Conservation (phyloP, 2,888 invertebrate species). For the Andricus curvator region DNA sequence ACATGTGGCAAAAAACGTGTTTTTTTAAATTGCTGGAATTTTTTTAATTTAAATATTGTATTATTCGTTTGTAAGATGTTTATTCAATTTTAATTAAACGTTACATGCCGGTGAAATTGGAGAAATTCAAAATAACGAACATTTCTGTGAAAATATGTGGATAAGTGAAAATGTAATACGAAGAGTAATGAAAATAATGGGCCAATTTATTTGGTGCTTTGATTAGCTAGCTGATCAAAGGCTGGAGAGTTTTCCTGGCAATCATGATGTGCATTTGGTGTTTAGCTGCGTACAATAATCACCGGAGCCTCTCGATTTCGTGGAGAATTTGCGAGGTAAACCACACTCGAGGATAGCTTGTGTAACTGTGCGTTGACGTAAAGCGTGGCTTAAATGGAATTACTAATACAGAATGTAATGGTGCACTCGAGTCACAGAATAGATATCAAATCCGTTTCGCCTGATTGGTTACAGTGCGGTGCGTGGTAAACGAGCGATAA, state of each 20-base stretch:
- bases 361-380: conserved; percentile 51
- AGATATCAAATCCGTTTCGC: background rate
- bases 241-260: background rate
- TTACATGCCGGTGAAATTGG: background rate
- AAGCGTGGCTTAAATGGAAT: conserved; percentile 55
- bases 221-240: background rate
- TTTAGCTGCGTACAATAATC: conserved; percentile 58
- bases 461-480: background rate
- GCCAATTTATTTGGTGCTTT: background rate
- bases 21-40: background rate
- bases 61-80: no score
- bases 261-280: conserved; percentile 44
- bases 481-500: background rate
- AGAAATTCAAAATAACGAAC: background rate
- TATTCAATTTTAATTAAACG: background rate
- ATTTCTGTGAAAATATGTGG: background rate
- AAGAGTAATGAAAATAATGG: conserved; percentile 2
- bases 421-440: conserved; percentile 44
- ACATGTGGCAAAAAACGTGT: background rate
- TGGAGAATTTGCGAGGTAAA: conserved; percentile 53
- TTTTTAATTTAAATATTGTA: background rate
- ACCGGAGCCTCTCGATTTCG: conserved; percentile 56
- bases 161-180: background rate
- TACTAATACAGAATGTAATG: conserved; percentile 55
- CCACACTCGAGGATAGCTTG: conserved; percentile 49